Evolutionary conservation across 2,113 vertebrate genomes (phyloP), one percentile per base, ranked within the genome.

Genomic region (Hemibates koningsi): DNA sequence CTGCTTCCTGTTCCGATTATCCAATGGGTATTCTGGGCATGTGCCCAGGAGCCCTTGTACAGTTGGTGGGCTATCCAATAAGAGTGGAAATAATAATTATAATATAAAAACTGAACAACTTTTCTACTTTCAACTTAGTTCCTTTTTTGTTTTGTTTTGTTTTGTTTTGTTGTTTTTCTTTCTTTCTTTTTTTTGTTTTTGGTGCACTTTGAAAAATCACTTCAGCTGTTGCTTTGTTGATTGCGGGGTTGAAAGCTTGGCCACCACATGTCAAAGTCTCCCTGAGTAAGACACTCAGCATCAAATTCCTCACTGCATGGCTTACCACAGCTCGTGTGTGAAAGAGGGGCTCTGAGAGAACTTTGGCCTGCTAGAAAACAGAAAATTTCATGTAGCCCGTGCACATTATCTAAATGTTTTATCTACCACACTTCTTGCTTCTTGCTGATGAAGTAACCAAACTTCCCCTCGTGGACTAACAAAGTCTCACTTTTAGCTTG

Each of bases 361-460:
- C 76, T 86, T 27, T 80, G 32, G 63, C 53, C 81, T 50, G 68
- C 41, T 73, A 71, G 38, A 71, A 43, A 71, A 76, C 24, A 27
- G 24, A 27, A 27, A 3, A 78, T 52, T 17, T 78, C 3, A 17
- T 24, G 43, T 10, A 71, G 84, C 59, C 45, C 16, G 21, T 27
- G 24, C 71, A 50, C 16, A 50, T 32, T 78, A 78, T 45, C 53
- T 43, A 81, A 81, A 57, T 66, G 66, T 68, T 86, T 80, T 80
- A 34, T 34, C 68, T 45, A 41, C 71, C 6, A 19, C 56, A 73
- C 29, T 84, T 79, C 17, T 63, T 86, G 59, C 16, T 87, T 78
- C 89, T 90, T 90, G 84, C 86, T 89, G 88, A 91, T 80, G 56
- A 52, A 82, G 91, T 82, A 88, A 92, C 84, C 86, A 89, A 88